Evolutionary conservation across 2,888 invertebrate species (phyloP), one percentile per base, ranked within the genome.

Genomic region (Epirrhoe tristata): DNA sequence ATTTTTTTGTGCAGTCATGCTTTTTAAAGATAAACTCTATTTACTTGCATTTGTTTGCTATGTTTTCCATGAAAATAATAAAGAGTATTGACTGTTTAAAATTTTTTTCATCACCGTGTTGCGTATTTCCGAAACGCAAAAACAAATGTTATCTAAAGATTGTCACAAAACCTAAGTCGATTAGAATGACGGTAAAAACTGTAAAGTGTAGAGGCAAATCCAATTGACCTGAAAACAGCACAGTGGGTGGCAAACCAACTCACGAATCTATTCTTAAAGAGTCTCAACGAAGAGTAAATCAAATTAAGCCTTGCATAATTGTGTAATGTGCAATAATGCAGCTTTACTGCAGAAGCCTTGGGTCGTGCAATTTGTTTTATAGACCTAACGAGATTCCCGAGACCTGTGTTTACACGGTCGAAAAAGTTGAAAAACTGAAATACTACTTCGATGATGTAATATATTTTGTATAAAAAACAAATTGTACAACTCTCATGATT

Each of bases 361-460:
- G 81, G 80, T 77, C 76, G 62, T 56, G 66, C 76, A 74, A 77
- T 80, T 77, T 81, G 80, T 79, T 81, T 81, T 72, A 77, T 68
- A 70, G 78, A 60, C 75, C 74, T 76, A 71, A 77, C 68, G 66
- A 77, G 79, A 77, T 81, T 77, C 71, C 77, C 71, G 68, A 64
- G 69, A 52, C 69, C 39, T 43, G 53, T 14, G 43, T 55, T 79
- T 77, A 74, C 66, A 81, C 54, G n/a, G 58, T 14, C 52, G 12
- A 48, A 16, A 48, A 48, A 14, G 48, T 48, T 48, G 1, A 16
- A 14, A 14, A 48, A 6, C 48, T 12, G 12, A 43, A 34, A 34
- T 7, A 7, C 34, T 0, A 0, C 34, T 34, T 4, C 0, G 5
- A 3, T 24, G 24, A 1, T 24, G 24, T 24, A 24, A 24, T 24